Conservation (phyloP, 2,797 vertebrate species). For the Nannoperca obscura region DNA sequence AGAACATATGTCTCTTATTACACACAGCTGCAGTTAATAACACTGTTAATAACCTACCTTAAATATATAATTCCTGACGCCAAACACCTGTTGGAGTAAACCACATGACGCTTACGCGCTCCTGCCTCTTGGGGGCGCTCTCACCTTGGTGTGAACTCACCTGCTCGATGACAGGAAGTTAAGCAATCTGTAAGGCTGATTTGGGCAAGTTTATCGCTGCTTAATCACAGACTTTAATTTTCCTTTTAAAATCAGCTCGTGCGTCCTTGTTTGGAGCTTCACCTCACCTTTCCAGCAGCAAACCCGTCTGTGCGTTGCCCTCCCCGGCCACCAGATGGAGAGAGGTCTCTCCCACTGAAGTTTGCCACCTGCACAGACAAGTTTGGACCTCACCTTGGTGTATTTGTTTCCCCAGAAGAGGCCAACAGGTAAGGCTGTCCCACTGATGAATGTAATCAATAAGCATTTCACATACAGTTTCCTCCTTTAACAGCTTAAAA, state of each 20-base stretch:
- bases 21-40: not conserved
- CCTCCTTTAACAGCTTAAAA: too few species aligned
- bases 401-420: not conserved
- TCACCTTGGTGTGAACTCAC: constrained; percentile 6
- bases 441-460: not conserved
- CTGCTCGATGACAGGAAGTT: not conserved
- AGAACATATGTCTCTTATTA: not conserved
- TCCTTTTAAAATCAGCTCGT: not conserved
- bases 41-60: not conserved
- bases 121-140: constrained; percentile 27
- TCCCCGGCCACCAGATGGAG: constrained; percentile 11
- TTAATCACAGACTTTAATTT: not conserved
- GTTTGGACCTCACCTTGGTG: not conserved
- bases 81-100: not conserved
- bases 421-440: not conserved
- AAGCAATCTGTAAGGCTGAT: too few species aligned
- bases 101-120: not conserved
- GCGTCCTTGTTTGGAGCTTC: not conserved
- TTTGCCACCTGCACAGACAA: too few species aligned
- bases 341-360: not conserved
- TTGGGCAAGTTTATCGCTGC: not conserved
- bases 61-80: not conserved
- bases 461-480: not conserved
- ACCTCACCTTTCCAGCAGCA: not conserved
- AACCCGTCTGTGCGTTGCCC: not conserved